Evolutionary conservation across 2,113 vertebrate species (phyloP), one percentile per base, ranked within the genome.

Genomic region (Indicator indicator): DNA sequence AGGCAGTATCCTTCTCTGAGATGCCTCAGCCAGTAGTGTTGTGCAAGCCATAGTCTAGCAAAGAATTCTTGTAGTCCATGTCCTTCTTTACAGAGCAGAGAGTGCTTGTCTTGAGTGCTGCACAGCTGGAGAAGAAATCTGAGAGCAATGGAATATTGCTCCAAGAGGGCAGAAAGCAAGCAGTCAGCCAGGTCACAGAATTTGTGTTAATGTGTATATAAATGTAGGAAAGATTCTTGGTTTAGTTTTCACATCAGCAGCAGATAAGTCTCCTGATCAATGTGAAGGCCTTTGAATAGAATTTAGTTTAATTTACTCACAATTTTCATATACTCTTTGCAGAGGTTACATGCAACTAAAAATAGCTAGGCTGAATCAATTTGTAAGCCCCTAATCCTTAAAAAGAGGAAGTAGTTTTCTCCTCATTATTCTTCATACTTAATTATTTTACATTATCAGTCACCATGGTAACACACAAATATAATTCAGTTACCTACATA

Each of bases 401-500:
- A 96, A 96, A 97, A 97, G 94, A 97, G 97, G 97, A 98, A 98
- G 96, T 94, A 0, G 73, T 98, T 98, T 97, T 97, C 96, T 97
- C 94, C 88, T 98, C 93, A 86, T 98, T 98, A 94, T 97, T 97
- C 90, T 96, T 98, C 75, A 68, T 93, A 89, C 78, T 94, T 96
- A 97, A 98, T 98, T 98, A 98, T 97, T 98, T 97, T 97, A 95
- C 97, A 97, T 97, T 94, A 97, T 77, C 89, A 46, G 90, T 98
- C 93, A 72, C 97, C 95, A 97, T 97, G 95, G 97, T 90, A 97
- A 98, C 97, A 72, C 89, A 89, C 81, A 79, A 63, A 94, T 89
- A 94, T 93, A 95, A 97, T 97, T 96, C 94, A 69, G 82, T 96
- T 95, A 93, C 77, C 17, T 52, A 91, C 84, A 92, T 90, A 91